Evolutionary conservation across 2,888 invertebrate genomes (phyloP).

Genomic region (Limnephilus rhombicus): DNA sequence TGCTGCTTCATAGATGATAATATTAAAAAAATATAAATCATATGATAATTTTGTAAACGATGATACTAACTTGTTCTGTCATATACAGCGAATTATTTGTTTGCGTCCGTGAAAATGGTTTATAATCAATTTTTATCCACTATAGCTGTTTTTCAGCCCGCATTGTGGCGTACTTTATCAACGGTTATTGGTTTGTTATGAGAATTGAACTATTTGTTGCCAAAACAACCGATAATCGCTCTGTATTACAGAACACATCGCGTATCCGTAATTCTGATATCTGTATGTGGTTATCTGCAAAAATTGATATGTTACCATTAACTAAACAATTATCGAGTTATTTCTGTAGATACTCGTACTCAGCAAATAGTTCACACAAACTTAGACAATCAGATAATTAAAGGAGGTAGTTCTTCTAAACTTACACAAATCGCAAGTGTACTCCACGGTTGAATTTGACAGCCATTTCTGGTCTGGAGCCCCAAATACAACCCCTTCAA

Average conservation of each 20-base stretch:
- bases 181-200: background rate
- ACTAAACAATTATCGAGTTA: background rate
- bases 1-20: too few species aligned
- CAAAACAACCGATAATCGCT: background rate
- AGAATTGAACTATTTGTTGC: background rate
- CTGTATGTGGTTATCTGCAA: background rate
- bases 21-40: too few species aligned
- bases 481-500: too few species aligned
- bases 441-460: too few species aligned
- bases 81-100: background rate
- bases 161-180: background rate
- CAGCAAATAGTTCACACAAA: background rate
- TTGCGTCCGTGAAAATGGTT: background rate
- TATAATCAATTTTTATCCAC: background rate
- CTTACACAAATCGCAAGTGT: too few species aligned
- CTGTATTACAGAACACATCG: background rate
- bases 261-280: background rate
- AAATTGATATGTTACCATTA: background rate
- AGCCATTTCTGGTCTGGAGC: too few species aligned
- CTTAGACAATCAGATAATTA: background rate
- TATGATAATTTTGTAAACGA: background rate
- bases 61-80: background rate
- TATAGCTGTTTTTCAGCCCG: background rate
- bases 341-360: background rate
- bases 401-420: background rate